Evolutionary conservation across 2,888 invertebrate species (phyloP), one percentile per base, ranked within the genome.

Genomic region (Calameuta idolon): DNA sequence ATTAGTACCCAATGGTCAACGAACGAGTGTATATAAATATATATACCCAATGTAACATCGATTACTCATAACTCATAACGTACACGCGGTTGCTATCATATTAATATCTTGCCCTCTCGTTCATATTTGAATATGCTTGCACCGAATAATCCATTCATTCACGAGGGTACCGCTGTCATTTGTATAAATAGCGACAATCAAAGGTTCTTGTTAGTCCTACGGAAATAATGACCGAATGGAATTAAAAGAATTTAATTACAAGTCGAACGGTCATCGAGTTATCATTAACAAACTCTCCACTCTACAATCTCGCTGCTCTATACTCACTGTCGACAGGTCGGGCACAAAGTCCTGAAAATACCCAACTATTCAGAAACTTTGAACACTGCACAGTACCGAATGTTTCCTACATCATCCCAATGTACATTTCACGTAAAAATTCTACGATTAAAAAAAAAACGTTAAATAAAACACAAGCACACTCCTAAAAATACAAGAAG

Each of bases 281-380:
- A 89, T 86, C 85, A 88, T 88, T 77, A 87, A 86, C 89, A 90
- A 90, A 89, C 87, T 88, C 89, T 89, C 89, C 91, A 91, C 91
- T 91, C 91, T 87, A 88, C 87, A 91, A 88, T 87, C 85, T 89
- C 85, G 86, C 85, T 88, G 83, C 83, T 85, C 82, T 81, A 89
- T 92, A 92, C 92, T 92, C 92, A 92, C 92, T 91, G 92, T 92
- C 88, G 90, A 88, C 88, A 92, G 90, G 88, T 92, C 92, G 88
- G 92, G 92, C 88, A 92, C 91, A 92, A 91, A 91, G 89, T 92
- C 92, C 92, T 92, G 92, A 91, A 92, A 92, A 92, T 88, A 91
- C 88, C 88, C 90, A 91, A 89, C 88, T 89, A 89, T 89, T 91
- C 90, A 90, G 88, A 90, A 87, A 78, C 82, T 79, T 77, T 77